Base-by-base conservation (phyloP, 2,888 invertebrate genomes). In the Dorcus hopei region DNA sequence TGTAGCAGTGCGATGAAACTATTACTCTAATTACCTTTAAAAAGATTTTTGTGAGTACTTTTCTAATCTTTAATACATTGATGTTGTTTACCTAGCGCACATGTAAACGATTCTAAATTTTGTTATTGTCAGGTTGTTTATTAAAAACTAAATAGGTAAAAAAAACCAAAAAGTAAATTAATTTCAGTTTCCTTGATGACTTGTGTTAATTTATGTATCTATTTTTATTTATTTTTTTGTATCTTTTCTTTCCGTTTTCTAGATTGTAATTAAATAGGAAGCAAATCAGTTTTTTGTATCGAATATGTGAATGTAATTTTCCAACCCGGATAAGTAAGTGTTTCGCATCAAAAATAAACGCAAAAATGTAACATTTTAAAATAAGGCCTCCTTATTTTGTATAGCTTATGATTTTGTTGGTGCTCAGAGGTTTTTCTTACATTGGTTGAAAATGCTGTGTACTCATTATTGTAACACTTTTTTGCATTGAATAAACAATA, bases 61-160 rank as follows among this genome's bases (percentile, higher is more conserved):
- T 76, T 76, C 74, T 75, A 75, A 75, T 73, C 67, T 74, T 74
- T 73, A 72, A 74, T 73, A 73, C 71, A 68, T 72, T 54, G 54
- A 67, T 70, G 70, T 67, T 71, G 65, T 69, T 72, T 66, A 62
- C 59, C 63, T 65, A 70, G 74, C 73, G 73, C 74, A 74, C 74
- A 71, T 67, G 65, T 60, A 11, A 49, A 49, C 41, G 49, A 40
- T 55, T 49, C 41, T 49, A 42, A 54, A 41, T 49, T 55, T 49
- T 55, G 49, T 55, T 55, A 49, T 14, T 42, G 42, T 49, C 39
- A 54, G 23, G 8, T 42, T 39, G 49, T 55, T 55, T 49, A 55
- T 40, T 11, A 47, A 56, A 50, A 56, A 26, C 26, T 11, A 48
- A 53, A 55, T 48, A 48, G 42, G 26, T 38, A 19, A 26, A 49